Evolutionary conservation across 2,797 vertebrate species (phyloP).

Genomic region (Coreius guichenoti): DNA sequence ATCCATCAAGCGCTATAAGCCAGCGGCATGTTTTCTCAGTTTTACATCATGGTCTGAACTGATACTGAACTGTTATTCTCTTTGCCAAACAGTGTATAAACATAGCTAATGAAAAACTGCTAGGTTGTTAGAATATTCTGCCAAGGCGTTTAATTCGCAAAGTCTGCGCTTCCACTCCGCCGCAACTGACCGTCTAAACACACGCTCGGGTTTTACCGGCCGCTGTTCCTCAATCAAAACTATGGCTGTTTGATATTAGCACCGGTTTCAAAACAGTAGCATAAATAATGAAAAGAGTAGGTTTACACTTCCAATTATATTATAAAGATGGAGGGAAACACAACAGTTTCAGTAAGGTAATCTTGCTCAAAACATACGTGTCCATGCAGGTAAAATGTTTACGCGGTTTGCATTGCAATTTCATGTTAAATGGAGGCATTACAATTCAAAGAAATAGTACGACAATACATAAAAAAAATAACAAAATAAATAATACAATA

Average conservation of each 20-base stretch:
- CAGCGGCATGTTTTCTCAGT: background rate
- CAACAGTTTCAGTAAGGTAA: background rate
- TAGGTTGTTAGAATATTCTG: background rate
- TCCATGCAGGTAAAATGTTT: background rate
- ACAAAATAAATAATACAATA: too few species aligned
- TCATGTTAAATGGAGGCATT: background rate
- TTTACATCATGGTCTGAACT: constrained; percentile 3
- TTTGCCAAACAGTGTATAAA: constrained; percentile 27
- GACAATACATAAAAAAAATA: too few species aligned
- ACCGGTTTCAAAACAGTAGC: background rate
- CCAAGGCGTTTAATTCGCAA: background rate
- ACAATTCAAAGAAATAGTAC: background rate
- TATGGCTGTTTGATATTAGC: background rate
- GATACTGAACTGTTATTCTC: constrained; percentile 8
- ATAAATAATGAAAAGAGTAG: background rate
- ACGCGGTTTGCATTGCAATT: background rate
- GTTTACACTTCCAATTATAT: background rate
- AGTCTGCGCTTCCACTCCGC: background rate
- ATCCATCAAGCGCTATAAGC: background rate
- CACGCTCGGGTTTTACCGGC: background rate
- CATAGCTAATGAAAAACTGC: background rate
- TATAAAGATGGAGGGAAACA: background rate
- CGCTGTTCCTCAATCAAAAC: background rate
- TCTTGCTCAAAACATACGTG: background rate
- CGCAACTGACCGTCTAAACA: background rate